Base-by-base conservation (phyloP, 2,888 invertebrate species). In the Xanthia icteritia region DNA sequence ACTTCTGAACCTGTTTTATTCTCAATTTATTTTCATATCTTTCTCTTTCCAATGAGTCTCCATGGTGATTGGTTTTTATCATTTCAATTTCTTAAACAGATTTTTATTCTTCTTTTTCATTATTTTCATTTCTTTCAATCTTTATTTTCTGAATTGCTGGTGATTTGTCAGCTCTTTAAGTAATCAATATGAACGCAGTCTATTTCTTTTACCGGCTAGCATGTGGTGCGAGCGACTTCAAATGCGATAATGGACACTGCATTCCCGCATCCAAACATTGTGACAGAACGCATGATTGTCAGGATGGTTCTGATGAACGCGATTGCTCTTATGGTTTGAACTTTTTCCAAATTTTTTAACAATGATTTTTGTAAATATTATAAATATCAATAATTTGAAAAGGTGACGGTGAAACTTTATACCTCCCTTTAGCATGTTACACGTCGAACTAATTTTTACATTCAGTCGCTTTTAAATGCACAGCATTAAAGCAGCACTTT, bases 241-340 rank as follows among this genome's bases (percentile, higher is more conserved):
- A 96, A 91, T 98, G 98, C 95, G 95, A 96, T 92, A 97, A 97
- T 93, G 97, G 97, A 92, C 95, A 97, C 93, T 98, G 98, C 95
- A 97, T 98, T 86, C 96, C 97, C 86, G 92, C 93, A 87, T 94
- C 94, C 88, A 96, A 96, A 91, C 92, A 95, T 86, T 97, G 97
- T 93, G 97, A 98, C 93, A 94, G 96, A 89, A 94, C 94, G 90
- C 93, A 93, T 92, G 97, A 97, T 90, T 97, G 97, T 93, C 96
- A 96, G 91, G 97, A 97, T 90, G 94, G 96, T 90, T 97, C 97
- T 77, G 97, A 97, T 92, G 97, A 97, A 94, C 91, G 93, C 87
- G 92, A 94, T 93, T 97, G 97, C 94, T 93, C 92, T 86, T 94
- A 96, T 93, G 96, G 96, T 96, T 96, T 95, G 96, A 92, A 77